Base-by-base conservation (phyloP, 2,888 invertebrate species). In the Congeria kusceri region DNA sequence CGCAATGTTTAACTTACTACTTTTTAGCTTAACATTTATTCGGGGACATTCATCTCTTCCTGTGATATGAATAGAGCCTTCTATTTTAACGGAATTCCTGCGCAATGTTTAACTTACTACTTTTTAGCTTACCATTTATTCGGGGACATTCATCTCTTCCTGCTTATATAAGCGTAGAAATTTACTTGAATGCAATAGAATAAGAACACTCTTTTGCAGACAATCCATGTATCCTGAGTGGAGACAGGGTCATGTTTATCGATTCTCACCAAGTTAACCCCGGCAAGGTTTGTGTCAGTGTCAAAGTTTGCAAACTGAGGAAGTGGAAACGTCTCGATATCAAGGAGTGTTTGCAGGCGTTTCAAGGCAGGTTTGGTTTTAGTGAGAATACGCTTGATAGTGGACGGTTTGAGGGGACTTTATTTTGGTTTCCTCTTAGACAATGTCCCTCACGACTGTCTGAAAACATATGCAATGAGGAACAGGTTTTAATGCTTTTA, bases 371-470 rank as follows among this genome's bases (percentile, higher is more conserved):
- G 5, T 91, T 91, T 77, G 87, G 84, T 4, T 80, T 84, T 56
- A 29, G 56, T 11, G 56, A 63, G 18, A 71, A 74, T 20, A 62
- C 66, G 0, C 66, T 88, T 23, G 63, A 80, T 3, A 61, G 69
- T 4, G 86, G 89, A 7, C 70, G 62, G 64, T 91, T 83, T 65
- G 46, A 82, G 15, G 91, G 91, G 15, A 91, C 91, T 5, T 29
- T 92, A 61, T 91, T 92, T 64, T 84, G 91, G 83, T 92, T 92
- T 69, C 91, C 91, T 18, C 77, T 92, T 11, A 82, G 92, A n/a
- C 63, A 77, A 7, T 58, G 58, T 44, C 25, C 73, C n/a, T 89
- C 91, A 9, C 77, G 78, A 5, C 70, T 92, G 18, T 91, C 90
- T 11, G 82, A 85, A n/a, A 88, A 78, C 5, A 32, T 85, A 3